phyloP scores from a whole-genome alignment of 2,888 invertebrate species.

The Torymus texanus region DNA sequence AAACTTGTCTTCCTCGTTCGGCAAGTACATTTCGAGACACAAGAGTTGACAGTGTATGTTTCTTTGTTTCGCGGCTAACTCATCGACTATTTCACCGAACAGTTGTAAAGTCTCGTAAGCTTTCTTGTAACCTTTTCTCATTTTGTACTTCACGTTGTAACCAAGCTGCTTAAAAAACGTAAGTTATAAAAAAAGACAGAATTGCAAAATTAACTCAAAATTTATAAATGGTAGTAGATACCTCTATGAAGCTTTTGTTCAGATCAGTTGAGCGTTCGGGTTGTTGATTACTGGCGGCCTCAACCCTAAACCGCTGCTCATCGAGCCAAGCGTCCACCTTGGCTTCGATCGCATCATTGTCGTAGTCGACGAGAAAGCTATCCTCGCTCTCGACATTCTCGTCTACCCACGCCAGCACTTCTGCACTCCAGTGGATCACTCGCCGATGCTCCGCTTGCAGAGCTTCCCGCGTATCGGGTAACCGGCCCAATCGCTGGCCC shows the following conservation, averaged over 20 bases:
- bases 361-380: slow-evolving; percentile 62
- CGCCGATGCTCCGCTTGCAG: slow-evolving; percentile 52
- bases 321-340: slow-evolving; percentile 64
- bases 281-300: no score
- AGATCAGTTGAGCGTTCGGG: no score
- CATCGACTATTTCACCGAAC: slow-evolving; percentile 61
- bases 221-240: not conserved
- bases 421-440: slow-evolving; percentile 64
- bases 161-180: slow-evolving; percentile 55
- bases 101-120: slow-evolving; percentile 60
- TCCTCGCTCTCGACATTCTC: slow-evolving; percentile 64
- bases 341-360: slow-evolving; percentile 58
- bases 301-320: no score
- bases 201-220: not conserved
- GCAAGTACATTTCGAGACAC: slow-evolving; percentile 55
- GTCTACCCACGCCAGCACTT: slow-evolving; percentile 62
- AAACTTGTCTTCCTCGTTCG: slow-evolving; percentile 59
- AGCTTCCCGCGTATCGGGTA: not conserved
- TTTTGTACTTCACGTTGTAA: slow-evolving; percentile 57
- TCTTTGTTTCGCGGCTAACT: slow-evolving; percentile 59
- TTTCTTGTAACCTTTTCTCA: slow-evolving; percentile 61
- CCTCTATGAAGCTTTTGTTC: no score
- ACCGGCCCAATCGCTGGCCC: no score
- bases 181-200: not conserved
- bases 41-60: slow-evolving; percentile 62